Evolutionary conservation across 2,113 vertebrate genomes (phyloP).

Genomic region (Pelvicachromis taeniatus): DNA sequence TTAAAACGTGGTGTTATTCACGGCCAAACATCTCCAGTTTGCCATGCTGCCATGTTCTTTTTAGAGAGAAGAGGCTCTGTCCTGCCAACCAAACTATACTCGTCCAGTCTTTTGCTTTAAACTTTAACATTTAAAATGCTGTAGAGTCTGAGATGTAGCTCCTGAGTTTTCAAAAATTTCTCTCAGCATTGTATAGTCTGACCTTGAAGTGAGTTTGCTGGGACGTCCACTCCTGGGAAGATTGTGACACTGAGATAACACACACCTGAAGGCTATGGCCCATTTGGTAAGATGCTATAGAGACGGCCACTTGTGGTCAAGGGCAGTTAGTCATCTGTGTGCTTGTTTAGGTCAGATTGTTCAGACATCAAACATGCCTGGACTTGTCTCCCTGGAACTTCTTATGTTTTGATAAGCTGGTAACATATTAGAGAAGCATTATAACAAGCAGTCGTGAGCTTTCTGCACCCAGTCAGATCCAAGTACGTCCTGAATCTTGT

Average conservation of each 20-base stretch:
- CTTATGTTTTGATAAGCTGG: neutral
- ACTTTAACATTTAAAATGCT: neutral
- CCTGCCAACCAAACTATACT: fast-evolving
- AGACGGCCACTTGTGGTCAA: neutral
- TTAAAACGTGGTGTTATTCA: neutral
- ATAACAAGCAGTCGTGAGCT: neutral
- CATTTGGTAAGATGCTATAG: neutral
- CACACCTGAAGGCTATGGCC: neutral
- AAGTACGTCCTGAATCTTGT: neutral
- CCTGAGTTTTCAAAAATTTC: neutral
- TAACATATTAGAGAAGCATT: constrained; percentile 2
- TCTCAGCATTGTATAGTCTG: neutral
- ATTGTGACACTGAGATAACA: neutral
- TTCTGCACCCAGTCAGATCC: neutral
- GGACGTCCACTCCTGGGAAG: neutral
- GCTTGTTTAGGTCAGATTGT: neutral
- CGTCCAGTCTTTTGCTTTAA: neutral
- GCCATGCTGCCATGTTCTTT: neutral
- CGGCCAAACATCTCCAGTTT: neutral
- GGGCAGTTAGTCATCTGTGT: neutral
- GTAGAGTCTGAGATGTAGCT: neutral
- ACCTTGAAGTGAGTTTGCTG: neutral
- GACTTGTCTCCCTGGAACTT: neutral
- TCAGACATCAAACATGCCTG: neutral
- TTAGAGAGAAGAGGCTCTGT: no score